phyloP scores from a whole-genome alignment of 2,888 invertebrate species.

The Amaurobius ferox region DNA sequence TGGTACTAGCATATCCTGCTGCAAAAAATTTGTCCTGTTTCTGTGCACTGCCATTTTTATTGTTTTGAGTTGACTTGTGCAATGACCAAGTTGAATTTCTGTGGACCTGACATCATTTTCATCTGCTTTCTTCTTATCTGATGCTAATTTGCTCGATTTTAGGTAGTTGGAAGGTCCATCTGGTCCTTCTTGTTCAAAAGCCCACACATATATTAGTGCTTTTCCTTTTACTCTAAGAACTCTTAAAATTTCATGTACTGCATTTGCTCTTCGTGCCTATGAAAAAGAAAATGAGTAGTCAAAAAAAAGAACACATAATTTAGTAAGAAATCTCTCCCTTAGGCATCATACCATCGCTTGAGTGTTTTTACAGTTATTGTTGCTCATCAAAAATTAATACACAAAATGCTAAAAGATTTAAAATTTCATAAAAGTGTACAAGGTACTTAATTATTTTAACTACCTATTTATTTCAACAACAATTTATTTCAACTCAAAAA shows the following conservation, averaged over 20 bases:
- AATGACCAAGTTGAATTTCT: constrained; percentile 19
- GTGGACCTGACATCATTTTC: constrained; percentile 65
- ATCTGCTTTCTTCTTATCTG: constrained; percentile 15
- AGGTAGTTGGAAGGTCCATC: constrained; percentile 84
- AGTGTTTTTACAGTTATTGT: no score
- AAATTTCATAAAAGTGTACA: no score
- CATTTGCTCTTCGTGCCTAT: constrained; percentile 85
- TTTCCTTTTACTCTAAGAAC: constrained; percentile 85
- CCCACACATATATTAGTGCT: constrained; percentile 96
- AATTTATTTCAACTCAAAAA: no score
- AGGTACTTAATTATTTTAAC: no score
- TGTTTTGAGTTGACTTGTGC: background rate
- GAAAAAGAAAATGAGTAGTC: constrained; percentile 14
- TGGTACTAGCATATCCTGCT: constrained; percentile 94
- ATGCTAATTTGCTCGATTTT: constrained; percentile 80
- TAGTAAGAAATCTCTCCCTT: no score
- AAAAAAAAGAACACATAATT: no score
- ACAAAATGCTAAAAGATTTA: no score
- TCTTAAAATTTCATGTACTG: constrained; percentile 87
- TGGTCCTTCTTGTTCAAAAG: constrained; percentile 88
- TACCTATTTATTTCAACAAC: no score
- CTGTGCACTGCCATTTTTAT: constrained; percentile 85
- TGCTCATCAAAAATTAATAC: no score
- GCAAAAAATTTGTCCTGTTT: constrained; percentile 92
- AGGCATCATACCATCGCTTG: no score